These are phyloP conservation scores for Odontomachus brunneus DNA, from an alignment of 1,140 invertebrate species.

Conservation along the genomic window DNA sequence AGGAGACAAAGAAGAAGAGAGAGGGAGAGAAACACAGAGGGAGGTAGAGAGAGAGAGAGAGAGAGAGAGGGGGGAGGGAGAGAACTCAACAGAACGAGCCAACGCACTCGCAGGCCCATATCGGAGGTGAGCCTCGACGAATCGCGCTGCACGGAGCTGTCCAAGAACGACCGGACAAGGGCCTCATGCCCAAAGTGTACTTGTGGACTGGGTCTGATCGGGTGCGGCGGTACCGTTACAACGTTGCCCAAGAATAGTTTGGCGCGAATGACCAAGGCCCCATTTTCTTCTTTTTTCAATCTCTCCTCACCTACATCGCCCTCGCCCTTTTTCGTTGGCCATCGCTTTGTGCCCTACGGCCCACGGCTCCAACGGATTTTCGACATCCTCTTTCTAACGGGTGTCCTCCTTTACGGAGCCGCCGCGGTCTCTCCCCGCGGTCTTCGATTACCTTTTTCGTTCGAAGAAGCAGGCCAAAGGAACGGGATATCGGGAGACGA, in stretches of 20 bases:
- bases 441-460: conserved; percentile 52
- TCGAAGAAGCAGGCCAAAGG: conserved; percentile 58
- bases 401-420: conserved; percentile 29
- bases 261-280: conserved; percentile 62
- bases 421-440: neutral
- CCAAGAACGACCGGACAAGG: conserved; percentile 42
- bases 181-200: conserved; percentile 54
- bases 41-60: neutral
- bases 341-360: conserved; percentile 41
- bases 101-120: conserved; percentile 37
- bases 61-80: neutral
- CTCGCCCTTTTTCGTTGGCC: neutral
- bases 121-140: conserved; percentile 34
- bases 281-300: conserved; percentile 54
- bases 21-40: neutral
- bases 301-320: conserved; percentile 64
- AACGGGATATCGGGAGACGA: conserved; percentile 50
- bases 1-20: too few relatives aligned
- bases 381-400: conserved; percentile 57
- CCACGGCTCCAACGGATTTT: conserved; percentile 45
- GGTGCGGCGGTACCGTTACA: conserved; percentile 63
- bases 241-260: conserved; percentile 70
- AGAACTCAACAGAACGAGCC: conserved; percentile 7
- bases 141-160: conserved; percentile 53
- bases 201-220: conserved; percentile 45